Conservation (phyloP, 2,888 invertebrate species). For the Ennomos quercinarius region DNA sequence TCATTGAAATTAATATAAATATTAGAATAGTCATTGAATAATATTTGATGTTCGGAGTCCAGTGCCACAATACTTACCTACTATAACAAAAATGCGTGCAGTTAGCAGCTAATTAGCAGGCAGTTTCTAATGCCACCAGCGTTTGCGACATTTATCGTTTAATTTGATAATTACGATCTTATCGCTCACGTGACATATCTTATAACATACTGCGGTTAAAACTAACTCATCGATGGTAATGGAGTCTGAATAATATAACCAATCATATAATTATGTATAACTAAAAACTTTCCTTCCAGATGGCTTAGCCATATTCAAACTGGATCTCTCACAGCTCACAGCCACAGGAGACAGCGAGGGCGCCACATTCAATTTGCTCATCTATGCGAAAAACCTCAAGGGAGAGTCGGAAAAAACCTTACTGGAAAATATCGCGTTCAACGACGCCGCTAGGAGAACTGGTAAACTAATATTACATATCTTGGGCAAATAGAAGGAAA, state of each 20-base stretch:
- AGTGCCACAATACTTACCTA: too few relatives aligned
- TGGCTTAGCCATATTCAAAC: constrained; percentile 73
- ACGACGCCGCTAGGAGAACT: constrained; percentile 94
- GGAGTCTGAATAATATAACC: neutral
- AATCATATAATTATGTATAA: neutral
- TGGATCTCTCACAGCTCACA: constrained; percentile 87
- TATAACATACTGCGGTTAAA: too few relatives aligned
- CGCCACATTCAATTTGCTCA: constrained; percentile 90
- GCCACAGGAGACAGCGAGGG: constrained; percentile 71
- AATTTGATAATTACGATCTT: too few relatives aligned
- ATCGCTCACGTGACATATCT: too few relatives aligned
- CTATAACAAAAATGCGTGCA: too few relatives aligned
- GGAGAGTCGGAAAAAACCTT: constrained; percentile 93
- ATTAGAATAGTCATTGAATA: too few relatives aligned
- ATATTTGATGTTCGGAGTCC: too few relatives aligned
- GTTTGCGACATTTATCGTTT: too few relatives aligned
- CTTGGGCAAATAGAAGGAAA: constrained; percentile 5
- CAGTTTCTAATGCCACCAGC: too few relatives aligned
- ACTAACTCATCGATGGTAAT: too few relatives aligned
- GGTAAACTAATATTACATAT: constrained; percentile 79
- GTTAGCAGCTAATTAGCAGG: too few relatives aligned
- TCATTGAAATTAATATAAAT: too few relatives aligned
- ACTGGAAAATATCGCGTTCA: constrained; percentile 94
- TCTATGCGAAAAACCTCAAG: constrained; percentile 94
- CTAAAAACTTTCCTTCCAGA: constrained; percentile 54